Base-by-base conservation (phyloP, 1,140 invertebrate species). In the Atta texana region DNA sequence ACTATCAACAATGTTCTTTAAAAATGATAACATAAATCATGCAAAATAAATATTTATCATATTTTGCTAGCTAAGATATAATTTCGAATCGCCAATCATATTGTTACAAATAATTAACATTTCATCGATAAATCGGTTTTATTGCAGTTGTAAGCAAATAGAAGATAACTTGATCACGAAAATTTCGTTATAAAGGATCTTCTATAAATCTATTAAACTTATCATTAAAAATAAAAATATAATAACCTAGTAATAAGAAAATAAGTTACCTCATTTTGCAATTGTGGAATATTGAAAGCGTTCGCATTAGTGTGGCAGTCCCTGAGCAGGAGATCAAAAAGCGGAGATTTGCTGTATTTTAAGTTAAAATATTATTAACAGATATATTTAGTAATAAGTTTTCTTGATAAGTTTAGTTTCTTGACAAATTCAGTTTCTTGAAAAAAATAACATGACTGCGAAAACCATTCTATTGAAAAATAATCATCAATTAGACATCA, bases 351-450 rank as follows among this genome's bases (percentile, higher is more conserved):
- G 82, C 72, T 18, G 24, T 77, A 89, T 92, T 92, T 44, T 61
- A n/a, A 31, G 28, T 18, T 91, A 85, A 92, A 80, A 92, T 91
- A 91, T 91, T 76, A 55, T 82, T 64, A 91, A 85, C 87, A 92
- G 82, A 90, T 85, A 87, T 85, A 90, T 85, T 85, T 89, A 82
- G 39, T 44, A 44, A 44, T 44, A 44, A 10, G 8, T 44, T 44
- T 44, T 44, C 8, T 44, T 10, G 39, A 44, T 10, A 44, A 44
- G 28, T 31, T 31, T 31, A 44, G 6, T 34, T 34, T 34, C 0
- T 34, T 34, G 7, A 34, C 34, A 34, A 34, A 34, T 34, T 6
- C 34, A 34, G 31, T 31, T 31, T 4, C 31, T 31, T 31, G 31
- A 31, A 3, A 31, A 31, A 31, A 31, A 31, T 31, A 31, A 31